Conservation (phyloP, 2,888 invertebrate genomes). For the Abrostola tripartita region DNA sequence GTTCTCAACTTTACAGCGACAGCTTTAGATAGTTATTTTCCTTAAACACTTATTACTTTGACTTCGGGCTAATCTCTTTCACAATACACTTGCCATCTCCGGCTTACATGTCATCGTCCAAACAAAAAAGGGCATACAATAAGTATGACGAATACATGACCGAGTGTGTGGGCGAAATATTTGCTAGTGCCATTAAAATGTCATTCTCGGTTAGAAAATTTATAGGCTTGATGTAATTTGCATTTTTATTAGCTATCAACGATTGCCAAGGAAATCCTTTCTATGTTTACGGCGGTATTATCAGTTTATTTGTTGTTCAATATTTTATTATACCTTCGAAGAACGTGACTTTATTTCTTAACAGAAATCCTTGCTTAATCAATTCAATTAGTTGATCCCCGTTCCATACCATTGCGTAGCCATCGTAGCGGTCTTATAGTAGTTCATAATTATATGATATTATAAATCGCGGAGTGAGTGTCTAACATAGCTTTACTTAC, state of each 20-base stretch:
- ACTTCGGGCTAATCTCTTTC: slow-evolving; percentile 49
- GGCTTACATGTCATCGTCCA: slow-evolving; percentile 48
- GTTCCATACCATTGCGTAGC: neutral
- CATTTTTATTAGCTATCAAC: neutral
- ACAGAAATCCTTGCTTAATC: neutral
- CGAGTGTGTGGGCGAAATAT: slow-evolving; percentile 57
- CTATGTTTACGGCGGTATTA: neutral
- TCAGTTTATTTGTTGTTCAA: neutral
- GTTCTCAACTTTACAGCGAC: slow-evolving; percentile 13
- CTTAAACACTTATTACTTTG: slow-evolving; percentile 31
- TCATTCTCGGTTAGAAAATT: slow-evolving; percentile 40
- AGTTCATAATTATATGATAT: slow-evolving; percentile 15
- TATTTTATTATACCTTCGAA: neutral
- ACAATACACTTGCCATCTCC: slow-evolving; percentile 44
- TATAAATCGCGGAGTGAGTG: slow-evolving; percentile 13
- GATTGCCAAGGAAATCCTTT: neutral
- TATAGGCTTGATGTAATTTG: slow-evolving; percentile 21
- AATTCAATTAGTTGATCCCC: slow-evolving; percentile 3
- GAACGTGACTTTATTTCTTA: neutral
- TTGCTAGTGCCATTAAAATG: slow-evolving; percentile 38
- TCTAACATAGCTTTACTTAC: slow-evolving; percentile 33
- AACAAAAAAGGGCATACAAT: slow-evolving; percentile 28
- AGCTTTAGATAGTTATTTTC: slow-evolving; percentile 20
- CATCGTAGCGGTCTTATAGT: slow-evolving; percentile 2
- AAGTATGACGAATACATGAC: slow-evolving; percentile 56